These are phyloP conservation scores for Bostrychus sinensis DNA, from an alignment of 2,113 vertebrate species.

Conservation along the genomic window DNA sequence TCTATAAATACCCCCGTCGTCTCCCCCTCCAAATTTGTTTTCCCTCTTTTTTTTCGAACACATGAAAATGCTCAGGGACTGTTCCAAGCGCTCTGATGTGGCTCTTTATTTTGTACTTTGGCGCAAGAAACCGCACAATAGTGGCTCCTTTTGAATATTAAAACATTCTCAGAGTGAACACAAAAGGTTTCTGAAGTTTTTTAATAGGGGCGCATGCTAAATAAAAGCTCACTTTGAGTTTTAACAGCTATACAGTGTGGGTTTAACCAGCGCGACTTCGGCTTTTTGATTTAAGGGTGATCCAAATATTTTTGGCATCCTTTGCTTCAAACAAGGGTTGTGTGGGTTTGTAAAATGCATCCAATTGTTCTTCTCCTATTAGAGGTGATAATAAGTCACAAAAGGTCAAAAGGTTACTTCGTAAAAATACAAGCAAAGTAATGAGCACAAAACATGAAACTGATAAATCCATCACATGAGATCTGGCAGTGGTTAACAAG, in stretches of 20 bases:
- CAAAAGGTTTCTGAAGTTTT: conserved; percentile 81
- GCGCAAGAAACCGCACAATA: conserved; percentile 79
- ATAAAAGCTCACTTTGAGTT: conserved; percentile 79
- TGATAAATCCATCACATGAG: conserved; percentile 3
- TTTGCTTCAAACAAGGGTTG: conserved; percentile 49
- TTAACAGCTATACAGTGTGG: conserved; percentile 76
- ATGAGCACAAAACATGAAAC: background rate
- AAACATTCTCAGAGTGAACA: conserved; percentile 78
- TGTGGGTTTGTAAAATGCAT: background rate
- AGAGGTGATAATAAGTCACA: conserved; percentile 36
- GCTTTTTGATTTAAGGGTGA: conserved; percentile 73
- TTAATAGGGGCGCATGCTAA: conserved; percentile 73
- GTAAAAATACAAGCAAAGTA: background rate
- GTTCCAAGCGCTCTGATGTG: conserved; percentile 81
- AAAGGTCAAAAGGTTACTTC: conserved; percentile 3
- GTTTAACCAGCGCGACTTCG: conserved; percentile 62
- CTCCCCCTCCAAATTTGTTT: conserved; percentile 80
- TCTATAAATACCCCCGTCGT: conserved; percentile 80
- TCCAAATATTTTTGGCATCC: conserved; percentile 73
- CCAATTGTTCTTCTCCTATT: conserved; percentile 20
- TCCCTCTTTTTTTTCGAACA: conserved; percentile 70
- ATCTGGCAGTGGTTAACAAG: conserved; percentile 30
- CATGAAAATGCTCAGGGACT: conserved; percentile 79
- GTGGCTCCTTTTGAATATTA: conserved; percentile 82
- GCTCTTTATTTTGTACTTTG: conserved; percentile 81